These are phyloP conservation scores for Channa maculata DNA, from an alignment of 2,113 vertebrate genomes.

Conservation along the genomic window DNA sequence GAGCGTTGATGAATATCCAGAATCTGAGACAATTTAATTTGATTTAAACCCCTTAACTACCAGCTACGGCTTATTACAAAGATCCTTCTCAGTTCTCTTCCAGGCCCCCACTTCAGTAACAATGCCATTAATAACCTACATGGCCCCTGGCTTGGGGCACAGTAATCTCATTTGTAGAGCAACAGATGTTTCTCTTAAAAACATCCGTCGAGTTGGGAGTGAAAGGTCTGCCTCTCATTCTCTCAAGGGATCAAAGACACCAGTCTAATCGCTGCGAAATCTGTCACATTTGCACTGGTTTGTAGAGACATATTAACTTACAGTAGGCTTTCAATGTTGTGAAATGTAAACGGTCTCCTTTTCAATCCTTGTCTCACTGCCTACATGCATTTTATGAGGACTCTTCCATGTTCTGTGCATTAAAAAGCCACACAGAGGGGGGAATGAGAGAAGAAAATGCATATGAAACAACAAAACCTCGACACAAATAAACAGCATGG, in stretches of 20 bases:
- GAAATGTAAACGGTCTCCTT: slow-evolving; percentile 46
- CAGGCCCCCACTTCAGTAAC: slow-evolving; percentile 51
- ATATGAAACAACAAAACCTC: slow-evolving; percentile 71
- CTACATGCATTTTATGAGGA: slow-evolving; percentile 53
- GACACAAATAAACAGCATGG: slow-evolving; percentile 76
- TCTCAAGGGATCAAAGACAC: slow-evolving; percentile 73
- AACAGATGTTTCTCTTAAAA: slow-evolving; percentile 83
- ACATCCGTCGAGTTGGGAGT: slow-evolving; percentile 72
- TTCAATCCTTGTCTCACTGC: slow-evolving; percentile 14
- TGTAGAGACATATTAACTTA: slow-evolving; percentile 67
- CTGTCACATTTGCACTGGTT: slow-evolving; percentile 67
- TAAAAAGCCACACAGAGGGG: slow-evolving; percentile 42
- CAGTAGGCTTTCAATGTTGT: slow-evolving; percentile 48
- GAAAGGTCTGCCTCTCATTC: slow-evolving; percentile 68
- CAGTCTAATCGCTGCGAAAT: slow-evolving; percentile 69
- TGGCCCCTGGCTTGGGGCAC: slow-evolving; percentile 70
- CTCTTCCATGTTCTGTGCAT: slow-evolving; percentile 68
- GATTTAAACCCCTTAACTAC: slow-evolving; percentile 65
- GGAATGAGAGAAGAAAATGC: slow-evolving; percentile 55
- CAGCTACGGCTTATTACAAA: slow-evolving; percentile 67
- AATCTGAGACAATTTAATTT: slow-evolving; percentile 54
- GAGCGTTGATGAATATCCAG: slow-evolving; percentile 58
- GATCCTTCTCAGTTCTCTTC: slow-evolving; percentile 56
- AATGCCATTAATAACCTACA: slow-evolving; percentile 74
- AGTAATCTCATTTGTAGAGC: slow-evolving; percentile 80